phyloP scores from a whole-genome alignment of 2,113 vertebrate genomes.

The Phyllostomus hastatus region DNA sequence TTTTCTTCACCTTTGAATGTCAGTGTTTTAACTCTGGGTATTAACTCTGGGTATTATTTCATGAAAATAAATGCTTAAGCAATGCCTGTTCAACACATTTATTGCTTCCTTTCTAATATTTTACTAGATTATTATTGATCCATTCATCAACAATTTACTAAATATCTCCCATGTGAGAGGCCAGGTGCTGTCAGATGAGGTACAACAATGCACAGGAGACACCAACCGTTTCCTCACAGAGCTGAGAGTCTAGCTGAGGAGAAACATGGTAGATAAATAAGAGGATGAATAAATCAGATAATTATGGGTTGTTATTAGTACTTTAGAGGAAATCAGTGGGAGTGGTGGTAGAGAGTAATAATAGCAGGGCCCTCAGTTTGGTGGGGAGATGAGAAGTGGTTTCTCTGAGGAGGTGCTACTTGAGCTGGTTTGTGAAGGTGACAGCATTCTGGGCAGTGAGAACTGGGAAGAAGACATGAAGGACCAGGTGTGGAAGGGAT shows the following conservation, averaged over 20 bases:
- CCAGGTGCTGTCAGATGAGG: not conserved
- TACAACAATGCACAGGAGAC: too few species aligned
- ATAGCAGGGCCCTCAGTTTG: not conserved
- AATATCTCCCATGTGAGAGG: not conserved
- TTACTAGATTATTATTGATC: not conserved
- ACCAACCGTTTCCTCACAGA: not conserved
- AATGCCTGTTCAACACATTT: not conserved
- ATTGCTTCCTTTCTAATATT: not conserved
- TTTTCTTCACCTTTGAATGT: not conserved
- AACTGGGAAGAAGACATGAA: not conserved
- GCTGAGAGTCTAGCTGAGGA: not conserved
- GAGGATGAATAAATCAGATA: not conserved
- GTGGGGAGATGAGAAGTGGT: not conserved
- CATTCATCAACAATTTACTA: not conserved
- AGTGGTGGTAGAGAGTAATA: not conserved
- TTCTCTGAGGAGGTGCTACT: not conserved
- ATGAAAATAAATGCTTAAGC: not conserved
- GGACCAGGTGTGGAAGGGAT: not conserved
- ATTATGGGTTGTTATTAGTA: not conserved
- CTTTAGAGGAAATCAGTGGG: not conserved
- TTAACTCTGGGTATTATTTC: not conserved
- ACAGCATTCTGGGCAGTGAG: not conserved
- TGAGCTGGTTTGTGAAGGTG: rapidly evolving
- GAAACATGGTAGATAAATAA: not conserved
- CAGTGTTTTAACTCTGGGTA: not conserved